These are phyloP conservation scores for Cyanistes caeruleus DNA, from an alignment of 2,113 vertebrate species.

Conservation along the genomic window DNA sequence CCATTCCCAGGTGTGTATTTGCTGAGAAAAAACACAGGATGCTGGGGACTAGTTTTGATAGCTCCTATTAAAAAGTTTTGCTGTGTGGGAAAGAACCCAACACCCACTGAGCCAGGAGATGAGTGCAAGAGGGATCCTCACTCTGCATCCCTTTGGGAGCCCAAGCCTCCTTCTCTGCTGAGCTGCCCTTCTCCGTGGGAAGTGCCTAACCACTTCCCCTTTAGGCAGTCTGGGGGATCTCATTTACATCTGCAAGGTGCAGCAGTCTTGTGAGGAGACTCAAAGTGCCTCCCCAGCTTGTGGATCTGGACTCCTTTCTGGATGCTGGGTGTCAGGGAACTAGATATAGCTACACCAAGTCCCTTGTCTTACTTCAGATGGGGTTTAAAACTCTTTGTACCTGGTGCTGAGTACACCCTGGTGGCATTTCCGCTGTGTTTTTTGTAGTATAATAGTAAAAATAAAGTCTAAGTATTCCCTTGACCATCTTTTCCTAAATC, in stretches of 20 bases:
- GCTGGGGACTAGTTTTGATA: background rate
- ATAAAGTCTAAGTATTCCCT: background rate
- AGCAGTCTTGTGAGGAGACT: background rate
- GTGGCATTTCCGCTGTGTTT: background rate
- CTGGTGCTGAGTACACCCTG: background rate
- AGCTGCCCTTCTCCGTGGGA: background rate
- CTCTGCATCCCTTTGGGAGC: fast-evolving
- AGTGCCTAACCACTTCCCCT: background rate
- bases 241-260: background rate
- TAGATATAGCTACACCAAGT: background rate
- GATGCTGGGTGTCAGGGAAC: background rate
- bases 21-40: background rate
- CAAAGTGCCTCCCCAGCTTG: background rate
- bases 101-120: fast-evolving
- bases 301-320: background rate
- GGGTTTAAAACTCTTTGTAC: background rate
- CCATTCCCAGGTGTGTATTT: background rate
- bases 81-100: background rate
- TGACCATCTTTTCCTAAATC: background rate
- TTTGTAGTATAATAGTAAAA: background rate
- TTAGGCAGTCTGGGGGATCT: background rate
- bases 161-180: background rate
- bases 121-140: background rate
- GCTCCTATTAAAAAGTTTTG: background rate
- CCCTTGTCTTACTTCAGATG: background rate